Conservation (phyloP, 2,113 vertebrate genomes). For the Gasterosteus aculeatus region DNA sequence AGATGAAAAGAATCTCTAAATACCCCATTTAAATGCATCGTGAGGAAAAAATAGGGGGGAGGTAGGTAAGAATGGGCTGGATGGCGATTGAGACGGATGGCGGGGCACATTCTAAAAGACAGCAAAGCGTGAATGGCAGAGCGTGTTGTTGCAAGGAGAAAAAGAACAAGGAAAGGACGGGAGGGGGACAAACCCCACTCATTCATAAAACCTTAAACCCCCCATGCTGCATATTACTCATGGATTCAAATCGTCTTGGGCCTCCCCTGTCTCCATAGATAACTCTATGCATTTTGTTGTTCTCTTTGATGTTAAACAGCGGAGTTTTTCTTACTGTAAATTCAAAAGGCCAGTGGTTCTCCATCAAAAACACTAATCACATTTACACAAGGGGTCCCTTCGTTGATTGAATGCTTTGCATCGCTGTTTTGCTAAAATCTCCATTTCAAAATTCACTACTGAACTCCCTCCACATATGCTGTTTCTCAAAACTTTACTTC, state of each 20-base stretch:
- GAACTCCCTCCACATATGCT: background rate
- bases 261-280: slow-evolving; percentile 4
- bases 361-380: background rate
- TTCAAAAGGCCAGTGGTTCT: background rate
- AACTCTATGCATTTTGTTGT: background rate
- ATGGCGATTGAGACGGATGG: slow-evolving; percentile 66
- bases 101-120: slow-evolving; percentile 67
- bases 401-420: background rate
- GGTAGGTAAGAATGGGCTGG: slow-evolving; percentile 48
- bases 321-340: background rate
- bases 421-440: background rate
- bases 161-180: slow-evolving; percentile 11
- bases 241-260: slow-evolving; percentile 14
- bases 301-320: slow-evolving; percentile 9
- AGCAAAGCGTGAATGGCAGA: slow-evolving; percentile 61
- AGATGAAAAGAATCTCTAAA: slow-evolving; percentile 67
- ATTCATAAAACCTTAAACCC: slow-evolving; percentile 61
- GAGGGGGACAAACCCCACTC: slow-evolving; percentile 46
- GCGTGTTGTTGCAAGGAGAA: slow-evolving; percentile 46
- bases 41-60: slow-evolving; percentile 61
- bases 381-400: background rate
- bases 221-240: slow-evolving; percentile 29
- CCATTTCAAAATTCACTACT: background rate
- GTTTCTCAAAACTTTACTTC: background rate
- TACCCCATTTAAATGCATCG: slow-evolving; percentile 78